Evolutionary conservation across 1,140 invertebrate genomes (phyloP).

Genomic region (Antheraea mylitta): DNA sequence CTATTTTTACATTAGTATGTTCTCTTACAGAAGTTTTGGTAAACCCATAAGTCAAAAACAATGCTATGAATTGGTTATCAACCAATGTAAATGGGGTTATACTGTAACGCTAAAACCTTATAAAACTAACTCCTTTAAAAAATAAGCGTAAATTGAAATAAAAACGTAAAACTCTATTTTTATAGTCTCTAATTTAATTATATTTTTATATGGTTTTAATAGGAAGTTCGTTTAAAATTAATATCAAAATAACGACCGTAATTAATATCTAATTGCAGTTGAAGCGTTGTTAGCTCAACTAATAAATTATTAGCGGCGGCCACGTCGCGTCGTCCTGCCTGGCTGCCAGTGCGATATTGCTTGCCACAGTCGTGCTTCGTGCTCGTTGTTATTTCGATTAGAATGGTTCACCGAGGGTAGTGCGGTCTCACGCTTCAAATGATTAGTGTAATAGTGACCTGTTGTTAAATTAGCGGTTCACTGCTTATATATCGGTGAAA

Average conservation of each 20-base stretch:
- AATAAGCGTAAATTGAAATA: too few species aligned
- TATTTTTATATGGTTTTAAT: background rate
- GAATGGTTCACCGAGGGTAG: constrained; percentile 55
- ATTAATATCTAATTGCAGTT: constrained; percentile 35
- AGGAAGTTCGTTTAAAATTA: background rate
- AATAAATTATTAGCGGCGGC: constrained; percentile 60
- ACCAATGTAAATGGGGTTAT: too few species aligned
- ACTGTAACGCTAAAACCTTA: too few species aligned
- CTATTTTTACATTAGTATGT: too few species aligned
- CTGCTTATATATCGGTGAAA: background rate
- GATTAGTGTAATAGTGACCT: constrained; percentile 48
- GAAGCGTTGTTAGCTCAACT: constrained; percentile 26
- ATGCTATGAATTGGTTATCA: too few species aligned
- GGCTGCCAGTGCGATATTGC: constrained; percentile 42
- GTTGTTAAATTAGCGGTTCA: constrained; percentile 34
- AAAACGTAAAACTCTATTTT: too few species aligned
- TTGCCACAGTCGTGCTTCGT: constrained; percentile 52
- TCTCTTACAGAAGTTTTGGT: too few species aligned
- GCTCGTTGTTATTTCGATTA: constrained; percentile 64
- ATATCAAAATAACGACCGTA: background rate
- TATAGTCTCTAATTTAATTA: too few species aligned
- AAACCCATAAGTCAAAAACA: too few species aligned
- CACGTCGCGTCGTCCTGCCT: constrained; percentile 11
- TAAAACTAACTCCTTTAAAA: too few species aligned
- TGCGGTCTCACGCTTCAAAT: constrained; percentile 68